Evolutionary conservation across 2,113 vertebrate genomes (phyloP).

Genomic region (Crypturellus undulatus): DNA sequence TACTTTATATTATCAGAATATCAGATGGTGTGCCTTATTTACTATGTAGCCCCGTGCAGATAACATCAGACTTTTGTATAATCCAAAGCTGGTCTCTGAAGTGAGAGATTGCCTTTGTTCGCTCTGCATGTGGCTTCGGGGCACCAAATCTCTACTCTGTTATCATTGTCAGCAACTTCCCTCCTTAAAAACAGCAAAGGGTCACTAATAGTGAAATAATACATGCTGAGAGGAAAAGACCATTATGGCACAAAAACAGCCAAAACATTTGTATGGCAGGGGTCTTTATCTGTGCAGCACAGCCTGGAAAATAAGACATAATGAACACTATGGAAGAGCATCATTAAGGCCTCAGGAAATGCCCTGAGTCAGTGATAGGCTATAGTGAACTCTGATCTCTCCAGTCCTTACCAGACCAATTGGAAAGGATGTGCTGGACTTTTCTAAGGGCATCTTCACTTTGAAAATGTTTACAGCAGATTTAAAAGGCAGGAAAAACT

Average conservation of each 20-base stretch:
- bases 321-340: background rate
- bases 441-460: background rate
- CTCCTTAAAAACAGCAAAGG: background rate
- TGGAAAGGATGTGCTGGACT: background rate
- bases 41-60: background rate
- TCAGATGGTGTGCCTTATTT: constrained; percentile 32
- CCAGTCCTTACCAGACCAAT: background rate
- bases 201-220: background rate
- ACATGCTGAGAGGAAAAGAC: background rate
- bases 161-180: background rate
- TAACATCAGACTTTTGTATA: background rate
- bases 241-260: background rate
- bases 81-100: background rate
- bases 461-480: background rate
- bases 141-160: background rate
- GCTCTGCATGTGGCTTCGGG: background rate
- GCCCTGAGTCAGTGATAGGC: background rate
- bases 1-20: background rate
- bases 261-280: background rate
- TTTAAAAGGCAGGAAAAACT: background rate
- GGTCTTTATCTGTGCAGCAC: background rate
- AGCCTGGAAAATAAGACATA: background rate
- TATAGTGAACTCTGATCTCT: background rate
- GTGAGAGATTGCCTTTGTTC: background rate
- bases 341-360: background rate